Conservation (phyloP, 2,113 vertebrate species). For the Ailurus styani region DNA sequence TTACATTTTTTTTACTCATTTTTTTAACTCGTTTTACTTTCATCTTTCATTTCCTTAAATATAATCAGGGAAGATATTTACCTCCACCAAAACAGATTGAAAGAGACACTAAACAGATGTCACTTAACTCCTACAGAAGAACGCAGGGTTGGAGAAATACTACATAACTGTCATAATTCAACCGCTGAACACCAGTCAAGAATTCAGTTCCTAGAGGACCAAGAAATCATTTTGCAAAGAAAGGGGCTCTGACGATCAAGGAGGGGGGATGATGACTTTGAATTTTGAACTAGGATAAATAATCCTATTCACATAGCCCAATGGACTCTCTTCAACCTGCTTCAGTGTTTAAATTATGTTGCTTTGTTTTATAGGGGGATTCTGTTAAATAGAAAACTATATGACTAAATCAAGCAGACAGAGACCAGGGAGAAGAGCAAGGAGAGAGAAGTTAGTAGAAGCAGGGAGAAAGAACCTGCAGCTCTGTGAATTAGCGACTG, state of each 20-base stretch:
- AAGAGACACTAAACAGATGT: conserved; percentile 44
- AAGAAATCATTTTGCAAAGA: not conserved
- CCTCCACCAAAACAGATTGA: conserved; percentile 51
- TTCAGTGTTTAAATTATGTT: not conserved
- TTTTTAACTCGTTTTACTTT: conserved; percentile 8
- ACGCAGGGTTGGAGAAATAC: not conserved
- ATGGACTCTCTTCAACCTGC: not conserved
- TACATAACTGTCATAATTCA: not conserved
- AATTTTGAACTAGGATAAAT: not conserved
- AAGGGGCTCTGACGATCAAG: not conserved
- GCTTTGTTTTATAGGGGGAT: not conserved
- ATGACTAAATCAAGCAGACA: not conserved
- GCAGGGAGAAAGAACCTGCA: not conserved
- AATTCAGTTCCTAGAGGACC: not conserved
- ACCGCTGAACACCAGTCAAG: not conserved
- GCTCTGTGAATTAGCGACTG: not conserved
- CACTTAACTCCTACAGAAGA: not conserved
- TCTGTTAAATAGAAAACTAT: not conserved
- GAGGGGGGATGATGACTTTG: not conserved
- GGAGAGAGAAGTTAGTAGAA: not conserved
- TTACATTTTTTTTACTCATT: too few species aligned
- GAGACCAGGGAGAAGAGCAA: not conserved
- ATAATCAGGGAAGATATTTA: conserved; percentile 51
- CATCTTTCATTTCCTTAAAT: conserved; percentile 52
- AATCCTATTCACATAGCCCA: not conserved